Base-by-base conservation (phyloP, 2,797 vertebrate species). In the Girardinus metallicus region DNA sequence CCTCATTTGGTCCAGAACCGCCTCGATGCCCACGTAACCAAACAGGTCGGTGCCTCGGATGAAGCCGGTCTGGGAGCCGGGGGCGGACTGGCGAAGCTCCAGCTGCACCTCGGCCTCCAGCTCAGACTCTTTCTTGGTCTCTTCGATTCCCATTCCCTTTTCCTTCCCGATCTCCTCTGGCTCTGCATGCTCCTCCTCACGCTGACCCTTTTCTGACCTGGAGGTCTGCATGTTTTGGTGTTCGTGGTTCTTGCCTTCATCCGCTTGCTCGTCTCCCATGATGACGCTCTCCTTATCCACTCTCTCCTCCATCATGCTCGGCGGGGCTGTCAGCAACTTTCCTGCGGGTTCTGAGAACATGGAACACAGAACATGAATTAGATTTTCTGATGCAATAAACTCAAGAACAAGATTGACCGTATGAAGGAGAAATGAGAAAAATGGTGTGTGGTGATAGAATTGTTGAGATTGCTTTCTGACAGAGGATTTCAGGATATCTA, bases 1-100 rank as follows among this genome's bases (percentile, higher is more conserved):
- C 81, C 95, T 96, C 96, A 99, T 97, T 93, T 99, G 98, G 87
- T 99, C 98, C 76, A 99, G 96, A 15, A 99, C 97, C 0, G 98
- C 96, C 81, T 99, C 98, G 0, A 99, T 98, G 76, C 98, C 98
- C 90, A 99, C 97, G 0, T 97, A 97, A 57, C 97, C 97, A 0
- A 97, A 95, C 60, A 96, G 93, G 90, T 97, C 96, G 0, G 89
- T 87, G 9, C 96, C 95, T 2, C 18, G 76, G 34, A 86, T 95
- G 0, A 87, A 88, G 88, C 92, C 47, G 46, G 89, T 87, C 84
- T 93, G 89, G 11, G 77, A 64, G 64, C 80, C 88, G 5, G 91
- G 73, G 26, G 77, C 80, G 0, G 79, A 55, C 70, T 74, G 85
- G 60, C 75, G 62, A 26, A 83, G 62, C 47, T 91, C 83, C 47